Percentiles rank a stretch among this genome's conserved stretches.
These are phyloP conservation scores for Mormyrus iriodes DNA, from an alignment of 2,113 vertebrate genomes.

Conservation along the genomic window DNA sequence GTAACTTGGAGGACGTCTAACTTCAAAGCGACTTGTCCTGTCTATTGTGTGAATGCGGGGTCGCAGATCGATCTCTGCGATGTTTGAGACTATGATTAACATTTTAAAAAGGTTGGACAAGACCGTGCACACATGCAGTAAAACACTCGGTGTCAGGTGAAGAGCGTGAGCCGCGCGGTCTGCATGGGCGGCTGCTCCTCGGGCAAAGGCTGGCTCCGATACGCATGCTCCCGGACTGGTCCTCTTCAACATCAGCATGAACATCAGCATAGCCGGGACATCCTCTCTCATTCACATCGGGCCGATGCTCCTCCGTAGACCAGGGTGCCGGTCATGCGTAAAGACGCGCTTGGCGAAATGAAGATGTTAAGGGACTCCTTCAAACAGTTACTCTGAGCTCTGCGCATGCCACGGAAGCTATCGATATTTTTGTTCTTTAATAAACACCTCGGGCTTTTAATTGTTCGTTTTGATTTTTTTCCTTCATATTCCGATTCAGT, in stretches of 20 bases:
- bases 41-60: background rate
- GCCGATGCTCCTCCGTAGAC: background rate
- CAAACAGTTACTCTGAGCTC: background rate
- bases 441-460: background rate
- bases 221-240: background rate
- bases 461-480: background rate
- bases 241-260: background rate
- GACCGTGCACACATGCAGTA: background rate
- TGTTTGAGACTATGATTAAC: background rate
- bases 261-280: background rate
- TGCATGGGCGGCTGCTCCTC: background rate
- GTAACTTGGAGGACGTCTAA: background rate
- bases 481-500: slow-evolving; percentile 35
- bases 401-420: background rate
- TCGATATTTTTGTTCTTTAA: background rate
- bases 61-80: background rate
- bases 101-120: background rate
- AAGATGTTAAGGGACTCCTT: background rate
- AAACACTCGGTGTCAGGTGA: too few species aligned
- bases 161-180: too few species aligned
- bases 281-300: background rate
- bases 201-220: background rate
- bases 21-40: background rate
- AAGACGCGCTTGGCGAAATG: background rate
- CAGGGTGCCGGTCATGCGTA: background rate